These are phyloP conservation scores for Papilio aristodemus DNA, from an alignment of 1,140 invertebrate species.

Conservation along the genomic window DNA sequence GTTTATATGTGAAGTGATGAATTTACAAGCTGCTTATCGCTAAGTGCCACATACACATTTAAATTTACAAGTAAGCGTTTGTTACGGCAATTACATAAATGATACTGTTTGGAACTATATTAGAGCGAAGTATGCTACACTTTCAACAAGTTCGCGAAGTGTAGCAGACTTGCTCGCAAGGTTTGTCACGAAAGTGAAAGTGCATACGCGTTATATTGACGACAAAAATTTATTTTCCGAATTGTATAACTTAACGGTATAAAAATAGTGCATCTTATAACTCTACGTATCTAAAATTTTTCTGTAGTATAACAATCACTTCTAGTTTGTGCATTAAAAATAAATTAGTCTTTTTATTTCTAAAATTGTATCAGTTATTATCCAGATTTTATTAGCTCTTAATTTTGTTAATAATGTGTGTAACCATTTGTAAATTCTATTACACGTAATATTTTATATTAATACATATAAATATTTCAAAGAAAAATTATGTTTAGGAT, in stretches of 20 bases:
- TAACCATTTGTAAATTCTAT: slow-evolving; percentile 2
- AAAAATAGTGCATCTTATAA: background rate
- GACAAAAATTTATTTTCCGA: background rate
- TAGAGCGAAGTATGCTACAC: slow-evolving; percentile 31
- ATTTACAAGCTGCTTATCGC: slow-evolving; percentile 22
- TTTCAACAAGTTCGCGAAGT: slow-evolving; percentile 32
- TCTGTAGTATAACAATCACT: background rate
- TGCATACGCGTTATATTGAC: slow-evolving; percentile 26
- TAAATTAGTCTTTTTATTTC: background rate
- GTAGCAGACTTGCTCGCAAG: slow-evolving; percentile 20
- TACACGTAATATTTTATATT: background rate
- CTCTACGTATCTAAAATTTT: background rate
- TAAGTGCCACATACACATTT: slow-evolving; percentile 25
- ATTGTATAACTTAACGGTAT: slow-evolving; percentile 19
- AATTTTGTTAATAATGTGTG: background rate
- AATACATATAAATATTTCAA: no score
- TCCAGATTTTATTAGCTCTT: background rate
- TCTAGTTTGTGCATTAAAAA: background rate
- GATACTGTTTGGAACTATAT: slow-evolving; percentile 23
- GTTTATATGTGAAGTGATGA: slow-evolving; percentile 29
- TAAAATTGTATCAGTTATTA: background rate
- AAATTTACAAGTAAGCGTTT: slow-evolving; percentile 30
- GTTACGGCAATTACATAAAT: slow-evolving; percentile 33
- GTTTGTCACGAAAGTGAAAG: slow-evolving; percentile 30
- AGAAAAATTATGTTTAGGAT: background rate